A percentile compares a stretch with the other conserved stretches of the same genome.
phyloP scores from a whole-genome alignment of 2,888 invertebrate genomes.

The Abscondita cerata region DNA sequence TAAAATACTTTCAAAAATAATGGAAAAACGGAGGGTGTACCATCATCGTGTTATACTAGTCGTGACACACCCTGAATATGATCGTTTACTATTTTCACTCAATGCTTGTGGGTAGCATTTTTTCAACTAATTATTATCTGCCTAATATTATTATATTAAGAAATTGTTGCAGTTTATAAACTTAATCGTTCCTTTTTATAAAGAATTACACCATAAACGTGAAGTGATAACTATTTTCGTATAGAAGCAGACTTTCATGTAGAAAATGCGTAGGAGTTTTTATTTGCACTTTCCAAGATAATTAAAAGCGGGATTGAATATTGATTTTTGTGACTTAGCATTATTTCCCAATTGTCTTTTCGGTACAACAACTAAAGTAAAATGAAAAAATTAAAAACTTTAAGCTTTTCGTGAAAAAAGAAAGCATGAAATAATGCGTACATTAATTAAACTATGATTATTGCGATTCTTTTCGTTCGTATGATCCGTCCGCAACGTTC shows the following conservation, averaged over 20 bases:
- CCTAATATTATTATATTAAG: no score
- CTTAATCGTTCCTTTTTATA: no score
- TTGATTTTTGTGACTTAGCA: conserved; percentile 41
- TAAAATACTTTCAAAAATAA: no score
- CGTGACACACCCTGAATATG: no score
- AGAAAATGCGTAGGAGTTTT: conserved; percentile 22
- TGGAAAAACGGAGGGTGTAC: no score
- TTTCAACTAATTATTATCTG: no score
- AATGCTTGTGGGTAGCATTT: no score
- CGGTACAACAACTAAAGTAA: background rate
- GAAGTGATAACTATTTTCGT: conserved; percentile 11
- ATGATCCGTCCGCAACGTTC: conserved; percentile 48
- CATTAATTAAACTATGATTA: conserved; percentile 52
- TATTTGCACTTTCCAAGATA: conserved; percentile 30
- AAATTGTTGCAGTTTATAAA: no score
- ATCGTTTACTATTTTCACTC: no score
- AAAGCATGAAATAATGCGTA: conserved; percentile 36
- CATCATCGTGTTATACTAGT: no score
- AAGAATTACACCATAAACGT: background rate
- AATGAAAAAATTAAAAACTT: no score
- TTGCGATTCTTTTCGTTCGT: conserved; percentile 53
- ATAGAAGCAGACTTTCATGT: conserved; percentile 15
- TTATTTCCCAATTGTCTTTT: conserved; percentile 24
- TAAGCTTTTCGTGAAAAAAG: background rate
- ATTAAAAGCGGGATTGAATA: conserved; percentile 40